These are phyloP conservation scores for Cryptotermes secundus DNA, from an alignment of 1,140 invertebrate species.

Conservation along the genomic window DNA sequence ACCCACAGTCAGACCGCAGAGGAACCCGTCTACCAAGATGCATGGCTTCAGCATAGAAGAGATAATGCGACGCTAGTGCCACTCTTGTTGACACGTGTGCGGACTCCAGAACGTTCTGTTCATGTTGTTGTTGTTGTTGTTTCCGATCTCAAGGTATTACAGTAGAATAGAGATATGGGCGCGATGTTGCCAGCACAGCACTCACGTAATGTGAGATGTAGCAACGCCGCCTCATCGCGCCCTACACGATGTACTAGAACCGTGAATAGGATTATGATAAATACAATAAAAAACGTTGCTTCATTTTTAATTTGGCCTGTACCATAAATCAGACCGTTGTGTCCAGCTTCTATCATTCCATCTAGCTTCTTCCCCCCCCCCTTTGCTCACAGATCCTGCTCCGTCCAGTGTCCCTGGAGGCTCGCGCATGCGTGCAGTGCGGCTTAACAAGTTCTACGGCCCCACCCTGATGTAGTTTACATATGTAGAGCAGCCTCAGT, in stretches of 20 bases:
- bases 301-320: neutral
- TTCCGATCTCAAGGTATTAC: neutral
- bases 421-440: neutral
- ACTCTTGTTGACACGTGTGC: no score
- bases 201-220: neutral
- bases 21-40: slow-evolving; percentile 30
- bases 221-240: neutral
- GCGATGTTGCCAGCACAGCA: neutral
- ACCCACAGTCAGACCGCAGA: neutral
- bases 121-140: no score
- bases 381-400: neutral
- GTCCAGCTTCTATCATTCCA: no score
- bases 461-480: neutral
- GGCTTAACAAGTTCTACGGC: neutral
- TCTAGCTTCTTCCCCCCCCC: neutral
- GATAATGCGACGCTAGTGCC: slow-evolving; percentile 30
- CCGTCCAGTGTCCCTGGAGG: neutral
- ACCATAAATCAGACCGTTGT: neutral
- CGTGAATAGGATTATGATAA: neutral
- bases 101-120: neutral
- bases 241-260: neutral
- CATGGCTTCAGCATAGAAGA: slow-evolving; percentile 35
- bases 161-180: neutral
- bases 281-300: neutral
- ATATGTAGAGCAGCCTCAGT: neutral